These are phyloP conservation scores for Aythya baeri DNA, from an alignment of 2,113 vertebrate genomes.

Conservation along the genomic window DNA sequence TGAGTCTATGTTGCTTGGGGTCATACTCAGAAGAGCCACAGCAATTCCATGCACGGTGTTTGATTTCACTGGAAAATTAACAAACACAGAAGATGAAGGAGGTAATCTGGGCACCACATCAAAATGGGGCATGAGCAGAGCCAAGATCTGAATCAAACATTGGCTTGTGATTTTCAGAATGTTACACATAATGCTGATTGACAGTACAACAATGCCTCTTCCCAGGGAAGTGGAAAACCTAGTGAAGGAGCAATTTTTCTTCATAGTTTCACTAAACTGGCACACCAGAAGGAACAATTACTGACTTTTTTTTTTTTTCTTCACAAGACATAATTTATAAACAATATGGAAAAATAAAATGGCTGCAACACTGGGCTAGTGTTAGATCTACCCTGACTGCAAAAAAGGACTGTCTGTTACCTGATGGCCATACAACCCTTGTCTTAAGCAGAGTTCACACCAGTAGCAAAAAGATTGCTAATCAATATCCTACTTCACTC, in stretches of 20 bases:
- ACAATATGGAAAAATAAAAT: background rate
- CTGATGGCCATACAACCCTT: background rate
- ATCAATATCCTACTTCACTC: background rate
- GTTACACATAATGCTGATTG: conserved; percentile 57
- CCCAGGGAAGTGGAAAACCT: conserved; percentile 44
- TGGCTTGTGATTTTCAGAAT: conserved; percentile 9
- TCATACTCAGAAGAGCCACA: background rate
- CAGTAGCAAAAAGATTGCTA: background rate
- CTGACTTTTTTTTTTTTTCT: background rate
- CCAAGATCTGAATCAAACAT: conserved; percentile 52
- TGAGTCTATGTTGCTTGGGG: background rate
- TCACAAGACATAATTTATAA: background rate
- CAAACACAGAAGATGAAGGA: conserved; percentile 40
- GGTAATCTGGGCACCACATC: conserved; percentile 41
- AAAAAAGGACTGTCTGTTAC: background rate
- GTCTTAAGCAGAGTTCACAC: background rate
- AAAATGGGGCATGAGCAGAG: conserved; percentile 24
- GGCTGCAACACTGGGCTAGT: background rate
- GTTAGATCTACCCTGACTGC: background rate
- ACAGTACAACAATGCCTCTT: conserved; percentile 37
- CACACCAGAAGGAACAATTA: conserved; percentile 10
- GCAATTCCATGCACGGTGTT: background rate
- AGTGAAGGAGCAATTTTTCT: conserved; percentile 52
- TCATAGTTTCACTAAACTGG: conserved; percentile 12
- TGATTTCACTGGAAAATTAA: conserved; percentile 33